Base-by-base conservation (phyloP, 2,113 vertebrate species). In the Myotis yumanensis region DNA sequence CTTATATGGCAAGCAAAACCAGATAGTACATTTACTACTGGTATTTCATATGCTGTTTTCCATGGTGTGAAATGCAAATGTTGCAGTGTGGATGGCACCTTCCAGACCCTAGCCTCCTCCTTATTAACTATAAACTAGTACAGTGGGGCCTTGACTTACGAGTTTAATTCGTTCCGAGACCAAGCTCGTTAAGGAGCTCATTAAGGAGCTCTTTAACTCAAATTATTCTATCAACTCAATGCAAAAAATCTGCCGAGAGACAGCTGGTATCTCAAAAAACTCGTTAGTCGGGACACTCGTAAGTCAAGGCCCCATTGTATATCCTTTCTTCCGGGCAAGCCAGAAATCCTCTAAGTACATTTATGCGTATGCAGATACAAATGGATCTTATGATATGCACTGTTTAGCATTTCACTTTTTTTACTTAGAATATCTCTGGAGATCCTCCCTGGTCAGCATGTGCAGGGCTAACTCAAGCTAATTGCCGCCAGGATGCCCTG, bases 61-160 rank as follows among this genome's bases (percentile, higher is more conserved):
- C 30, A 0, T 0, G 12, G 46, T 14, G 64, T 18, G 40, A 51
- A 52, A 54, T 4, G 35, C 4, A 3, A 0, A 4, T 3, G 2
- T 4, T 0, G 0, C 12, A 9, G 51, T 22, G 25, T 3, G 17
- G 4, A 1, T 1, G 0, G n/a, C 3, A 25, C 0, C 0, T 11
- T 12, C 85, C 32, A 23, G 81, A 0, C 35, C 57, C 71, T 57
- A 1, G 22, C 7, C 14, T 4, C 0, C 4, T 48, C 37, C 25
- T 46, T 1, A 0, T 10, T 22, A 22, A 9, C 7, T 2, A 7
- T 2, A 0, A 5, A 46, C 46, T 11, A 46, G 46, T 46, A 37
- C 37, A 37, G 37, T 37, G 37, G 37, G 37, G 37, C 37, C 37
- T 37, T 37, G 37, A 37, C 37, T 37, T 37, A 37, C 37, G 37